Conservation (phyloP, 2,888 invertebrate genomes). For the Archaeoteleia sp. region DNA sequence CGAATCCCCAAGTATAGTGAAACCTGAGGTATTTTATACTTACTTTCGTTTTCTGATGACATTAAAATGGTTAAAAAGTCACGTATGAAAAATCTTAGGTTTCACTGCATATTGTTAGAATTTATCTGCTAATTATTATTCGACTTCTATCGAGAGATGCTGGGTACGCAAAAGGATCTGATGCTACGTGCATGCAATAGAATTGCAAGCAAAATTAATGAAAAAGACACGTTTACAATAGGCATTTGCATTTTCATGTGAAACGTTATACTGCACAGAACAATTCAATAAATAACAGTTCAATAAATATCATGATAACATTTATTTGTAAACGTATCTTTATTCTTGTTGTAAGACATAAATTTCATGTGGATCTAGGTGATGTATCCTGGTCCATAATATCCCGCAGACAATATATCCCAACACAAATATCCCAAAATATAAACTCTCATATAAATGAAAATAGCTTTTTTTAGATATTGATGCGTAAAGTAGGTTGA, state of each 20-base stretch:
- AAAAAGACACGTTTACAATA: conserved; percentile 38
- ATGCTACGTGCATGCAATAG: conserved; percentile 32
- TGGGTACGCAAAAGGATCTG: conserved; percentile 39
- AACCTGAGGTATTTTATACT: conserved; percentile 27
- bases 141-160: conserved; percentile 37
- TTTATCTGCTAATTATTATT: conserved; percentile 48
- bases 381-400: too few species aligned
- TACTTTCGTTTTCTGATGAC: conserved; percentile 1
- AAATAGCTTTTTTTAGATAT: too few species aligned
- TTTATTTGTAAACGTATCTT: too few species aligned
- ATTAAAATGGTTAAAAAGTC: background rate
- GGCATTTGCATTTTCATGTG: conserved; percentile 45
- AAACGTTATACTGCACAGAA: conserved; percentile 46
- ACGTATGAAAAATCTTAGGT: conserved; percentile 32
- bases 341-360: too few species aligned
- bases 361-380: too few species aligned
- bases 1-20: conserved; percentile 42
- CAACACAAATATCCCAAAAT: too few species aligned
- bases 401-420: too few species aligned
- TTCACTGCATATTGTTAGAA: conserved; percentile 38
- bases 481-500: too few species aligned
- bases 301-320: too few species aligned
- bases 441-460: too few species aligned
- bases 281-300: conserved; percentile 45
- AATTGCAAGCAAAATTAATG: conserved; percentile 29